phyloP scores from a whole-genome alignment of 1,140 invertebrate species.

The Cydia strobilella region DNA sequence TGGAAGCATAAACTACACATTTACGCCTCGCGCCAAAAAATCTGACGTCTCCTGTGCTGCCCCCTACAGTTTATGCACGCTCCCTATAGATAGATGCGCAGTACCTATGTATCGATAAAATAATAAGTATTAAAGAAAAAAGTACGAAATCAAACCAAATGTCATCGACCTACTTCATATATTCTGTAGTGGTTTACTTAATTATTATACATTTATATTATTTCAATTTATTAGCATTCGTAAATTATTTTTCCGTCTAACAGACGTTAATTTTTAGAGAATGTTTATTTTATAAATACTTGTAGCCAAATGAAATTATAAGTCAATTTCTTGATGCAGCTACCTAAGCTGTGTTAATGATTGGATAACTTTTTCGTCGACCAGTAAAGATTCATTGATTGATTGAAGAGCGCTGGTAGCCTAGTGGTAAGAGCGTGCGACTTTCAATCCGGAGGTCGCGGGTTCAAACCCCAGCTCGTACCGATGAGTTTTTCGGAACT shows the following conservation, averaged over 20 bases:
- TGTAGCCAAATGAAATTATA: slow-evolving; percentile 9
- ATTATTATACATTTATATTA: slow-evolving; percentile 13
- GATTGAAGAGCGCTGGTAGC: too few relatives aligned
- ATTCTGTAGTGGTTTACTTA: slow-evolving; percentile 13
- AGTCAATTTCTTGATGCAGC: background rate
- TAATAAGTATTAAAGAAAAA: too few relatives aligned
- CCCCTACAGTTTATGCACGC: too few relatives aligned
- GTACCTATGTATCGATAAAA: too few relatives aligned
- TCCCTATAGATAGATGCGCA: too few relatives aligned
- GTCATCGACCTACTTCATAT: background rate
- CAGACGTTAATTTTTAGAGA: slow-evolving; percentile 10
- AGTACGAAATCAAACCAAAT: background rate
- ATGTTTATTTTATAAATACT: slow-evolving; percentile 19
- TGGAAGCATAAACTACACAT: too few relatives aligned
- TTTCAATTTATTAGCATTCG: slow-evolving; percentile 26
- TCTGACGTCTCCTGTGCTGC: too few relatives aligned
- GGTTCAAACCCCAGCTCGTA: too few relatives aligned
- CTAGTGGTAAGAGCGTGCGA: too few relatives aligned
- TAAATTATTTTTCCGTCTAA: slow-evolving; percentile 28
- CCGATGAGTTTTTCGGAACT: too few relatives aligned
- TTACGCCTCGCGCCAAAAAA: too few relatives aligned
- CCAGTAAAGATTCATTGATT: background rate
- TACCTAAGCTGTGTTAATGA: background rate
- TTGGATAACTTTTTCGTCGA: background rate
- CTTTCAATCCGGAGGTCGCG: too few relatives aligned